Base-by-base conservation (phyloP, 2,888 invertebrate species). In the Saturnia japonica region DNA sequence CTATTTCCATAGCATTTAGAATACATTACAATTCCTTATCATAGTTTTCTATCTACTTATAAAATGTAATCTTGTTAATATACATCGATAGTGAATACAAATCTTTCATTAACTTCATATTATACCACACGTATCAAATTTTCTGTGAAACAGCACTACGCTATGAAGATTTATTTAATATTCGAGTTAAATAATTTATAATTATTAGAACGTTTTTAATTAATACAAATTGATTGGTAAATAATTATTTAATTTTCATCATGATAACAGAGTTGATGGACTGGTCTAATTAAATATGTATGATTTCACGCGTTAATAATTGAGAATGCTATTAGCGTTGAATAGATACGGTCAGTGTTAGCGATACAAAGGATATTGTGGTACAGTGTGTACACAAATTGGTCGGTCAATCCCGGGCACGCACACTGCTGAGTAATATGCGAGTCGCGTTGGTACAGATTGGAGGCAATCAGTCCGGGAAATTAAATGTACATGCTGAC, bases 371-470 rank as follows among this genome's bases (percentile, higher is more conserved):
- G 68, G 74, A 75, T 71, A 74, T 70, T 67, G 54, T 70, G n/a
- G 73, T 75, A 74, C 71, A 72, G 16, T 60, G 6, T 28, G 16
- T 28, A 75, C 71, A 78, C 73, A 82, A 79, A 81, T 79, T 78
- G 78, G 72, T 75, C 74, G 72, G 78, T 77, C 78, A 76, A 76
- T 77, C 80, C 73, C 73, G 40, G 64, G 75, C 75, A 70, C 67
- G 66, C 70, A 70, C 40, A 25, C 47, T 19, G 70, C 67, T 70
- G 70, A 70, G 28, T 70, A 67, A 70, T 80, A 81, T 82, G 82
- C 82, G 71, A 75, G 78, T 77, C 80, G 81, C 82, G 80, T 82
- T 75, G 80, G 73, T 74, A 75, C 79, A 81, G 82, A 82, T 82
- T 84, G 82, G 78, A 75, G 74, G 73, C 80, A 84, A 83, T 82